Evolutionary conservation across 2,797 vertebrate genomes (phyloP), one percentile per base, ranked within the genome.

Genomic region (Chrysolophus pictus): DNA sequence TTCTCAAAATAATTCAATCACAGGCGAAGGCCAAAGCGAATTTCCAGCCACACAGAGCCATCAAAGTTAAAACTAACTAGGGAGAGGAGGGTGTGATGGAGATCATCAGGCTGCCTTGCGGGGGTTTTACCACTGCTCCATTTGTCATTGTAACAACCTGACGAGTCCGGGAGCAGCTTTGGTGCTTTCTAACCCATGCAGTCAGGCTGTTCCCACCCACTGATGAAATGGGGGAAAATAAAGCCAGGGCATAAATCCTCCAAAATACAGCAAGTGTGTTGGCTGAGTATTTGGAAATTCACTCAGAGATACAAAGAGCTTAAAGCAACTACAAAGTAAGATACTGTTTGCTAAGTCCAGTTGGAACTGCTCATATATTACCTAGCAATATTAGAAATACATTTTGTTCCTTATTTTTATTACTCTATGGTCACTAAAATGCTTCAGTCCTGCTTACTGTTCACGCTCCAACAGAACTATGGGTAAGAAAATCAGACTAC

Each of bases 391-490:
- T 85, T 91, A 68, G 15, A 24, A 64, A 78, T 58, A 71, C 91
- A 80, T 74, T 92, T 93, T 59, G 84, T 91, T 68, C 80, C 46
- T 74, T 84, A 70, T 84, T 77, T 89, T 80, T 83, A 92, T 93
- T 87, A 55, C 33, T 68, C 5, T 64, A 10, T 1, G 23, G 80
- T 41, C 33, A 68, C 55, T 63, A 62, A 93, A 93, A 39, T 6
- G 46, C 62, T 81, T 65, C 42, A 87, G 67, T 37, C 62, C 26
- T 0, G 0, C n/a, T 92, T 51, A 14, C 7, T 35, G n/a, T 35
- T 46, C 8, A 41, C 72, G 12, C 4, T 2, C 41, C 69, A 60
- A 35, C 60, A 60, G 33, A 85, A 41, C 0, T 51, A 51, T 51
- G 5, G 67, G 63, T 55, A 49, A 72, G 67, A 35, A 86, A 88